Percentiles rank a stretch among this genome's conserved stretches.
phyloP scores from a whole-genome alignment of 2,888 invertebrate genomes.

The Brenthis hecate region DNA sequence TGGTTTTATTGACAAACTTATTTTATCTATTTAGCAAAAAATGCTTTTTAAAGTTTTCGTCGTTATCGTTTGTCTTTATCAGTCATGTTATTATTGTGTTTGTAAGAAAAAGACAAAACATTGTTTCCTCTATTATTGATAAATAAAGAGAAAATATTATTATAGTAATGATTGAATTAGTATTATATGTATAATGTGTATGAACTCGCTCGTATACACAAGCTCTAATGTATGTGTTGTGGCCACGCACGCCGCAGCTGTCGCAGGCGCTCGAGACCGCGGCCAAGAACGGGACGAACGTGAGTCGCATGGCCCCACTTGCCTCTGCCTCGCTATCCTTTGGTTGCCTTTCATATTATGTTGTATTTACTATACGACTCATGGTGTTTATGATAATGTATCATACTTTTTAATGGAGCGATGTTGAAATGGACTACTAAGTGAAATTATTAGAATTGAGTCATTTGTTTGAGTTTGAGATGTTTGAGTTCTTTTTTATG shows the following conservation, averaged over 20 bases:
- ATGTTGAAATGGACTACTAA: not conserved
- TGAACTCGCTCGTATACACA: slow-evolving; percentile 59
- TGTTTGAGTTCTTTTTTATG: not conserved
- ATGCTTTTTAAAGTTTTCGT: too few relatives aligned
- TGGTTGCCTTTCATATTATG: slow-evolving; percentile 44
- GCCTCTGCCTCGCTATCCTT: slow-evolving; percentile 42
- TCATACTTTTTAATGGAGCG: not conserved
- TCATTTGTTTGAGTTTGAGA: not conserved
- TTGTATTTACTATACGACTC: not conserved
- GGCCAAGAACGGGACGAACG: slow-evolving; percentile 85
- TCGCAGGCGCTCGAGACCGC: slow-evolving; percentile 87
- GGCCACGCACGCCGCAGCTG: slow-evolving; percentile 74
- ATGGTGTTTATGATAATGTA: not conserved
- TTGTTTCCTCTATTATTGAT: too few relatives aligned
- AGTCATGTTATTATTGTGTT: too few relatives aligned
- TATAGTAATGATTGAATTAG: not conserved
- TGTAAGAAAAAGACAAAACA: too few relatives aligned
- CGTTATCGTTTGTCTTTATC: too few relatives aligned
- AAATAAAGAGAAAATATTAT: too few relatives aligned
- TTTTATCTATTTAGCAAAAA: too few relatives aligned
- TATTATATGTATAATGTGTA: slow-evolving; percentile 39
- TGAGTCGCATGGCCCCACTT: slow-evolving; percentile 74
- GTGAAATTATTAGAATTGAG: not conserved
- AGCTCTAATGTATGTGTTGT: slow-evolving; percentile 72
- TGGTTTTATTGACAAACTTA: too few relatives aligned